A percentile compares a stretch with the other conserved stretches of the same genome.
Conservation (phyloP, 2,113 vertebrate species). For the Eurystomus gularis region DNA sequence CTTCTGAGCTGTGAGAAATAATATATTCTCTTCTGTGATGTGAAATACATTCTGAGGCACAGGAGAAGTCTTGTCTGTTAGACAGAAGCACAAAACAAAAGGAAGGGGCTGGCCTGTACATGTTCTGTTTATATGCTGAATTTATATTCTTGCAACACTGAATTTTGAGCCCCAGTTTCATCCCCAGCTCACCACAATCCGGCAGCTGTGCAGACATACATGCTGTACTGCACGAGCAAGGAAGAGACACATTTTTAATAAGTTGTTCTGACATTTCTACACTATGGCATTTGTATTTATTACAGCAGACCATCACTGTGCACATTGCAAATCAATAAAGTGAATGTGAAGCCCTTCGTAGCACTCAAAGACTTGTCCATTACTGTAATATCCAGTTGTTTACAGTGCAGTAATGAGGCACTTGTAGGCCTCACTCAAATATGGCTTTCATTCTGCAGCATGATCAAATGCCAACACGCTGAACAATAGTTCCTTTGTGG, state of each 20-base stretch:
- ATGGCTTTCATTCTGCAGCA: constrained; percentile 60
- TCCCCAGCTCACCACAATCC: background rate
- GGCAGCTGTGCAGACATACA: constrained; percentile 22
- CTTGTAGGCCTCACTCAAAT: constrained; percentile 50
- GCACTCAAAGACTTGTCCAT: constrained; percentile 55
- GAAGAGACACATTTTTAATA: constrained; percentile 49
- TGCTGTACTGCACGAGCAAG: background rate
- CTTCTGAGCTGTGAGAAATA: background rate
- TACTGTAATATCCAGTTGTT: constrained; percentile 48
- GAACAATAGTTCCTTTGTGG: constrained; percentile 54
- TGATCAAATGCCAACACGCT: constrained; percentile 42
- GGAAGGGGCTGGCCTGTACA: background rate
- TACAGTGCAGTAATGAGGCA: constrained; percentile 64
- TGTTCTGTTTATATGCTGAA: background rate
- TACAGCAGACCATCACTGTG: constrained; percentile 55
- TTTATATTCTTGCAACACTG: background rate
- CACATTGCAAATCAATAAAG: constrained; percentile 63
- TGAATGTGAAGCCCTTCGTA: constrained; percentile 5
- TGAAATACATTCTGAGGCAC: background rate
- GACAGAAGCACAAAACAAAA: background rate
- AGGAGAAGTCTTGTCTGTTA: background rate
- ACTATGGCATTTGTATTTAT: constrained; percentile 53
- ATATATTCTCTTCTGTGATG: background rate
- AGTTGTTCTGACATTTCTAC: constrained; percentile 63
- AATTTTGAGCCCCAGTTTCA: background rate